phyloP scores from a whole-genome alignment of 1,140 invertebrate genomes.

The Ectropis grisescens region DNA sequence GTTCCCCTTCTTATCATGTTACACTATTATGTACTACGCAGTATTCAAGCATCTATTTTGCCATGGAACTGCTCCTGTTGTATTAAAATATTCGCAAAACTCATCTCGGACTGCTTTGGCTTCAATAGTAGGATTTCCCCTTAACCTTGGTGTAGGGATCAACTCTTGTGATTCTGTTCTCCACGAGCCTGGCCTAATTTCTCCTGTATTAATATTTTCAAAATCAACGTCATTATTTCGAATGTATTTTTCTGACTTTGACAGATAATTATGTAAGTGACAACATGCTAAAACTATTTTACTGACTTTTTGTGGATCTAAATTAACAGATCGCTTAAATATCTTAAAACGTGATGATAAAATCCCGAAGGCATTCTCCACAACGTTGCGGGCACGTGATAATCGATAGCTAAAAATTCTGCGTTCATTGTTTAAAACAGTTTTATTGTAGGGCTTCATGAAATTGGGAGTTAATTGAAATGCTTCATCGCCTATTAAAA shows the following conservation, averaged over 20 bases:
- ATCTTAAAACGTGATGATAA: slow-evolving; percentile 1
- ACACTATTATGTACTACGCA: slow-evolving; percentile 1
- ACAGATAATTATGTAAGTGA: slow-evolving; percentile 4
- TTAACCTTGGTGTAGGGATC: not conserved
- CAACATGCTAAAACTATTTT: slow-evolving; percentile 2
- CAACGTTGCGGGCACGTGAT: not conserved
- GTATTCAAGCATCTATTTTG: slow-evolving; percentile 2
- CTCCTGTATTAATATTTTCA: slow-evolving; percentile 3
- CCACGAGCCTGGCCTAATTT: too few species aligned
- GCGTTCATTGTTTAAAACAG: not conserved
- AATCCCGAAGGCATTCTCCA: too few species aligned
- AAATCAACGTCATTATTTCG: not conserved
- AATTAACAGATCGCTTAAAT: not conserved
- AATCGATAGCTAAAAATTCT: slow-evolving; percentile 1
- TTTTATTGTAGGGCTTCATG: slow-evolving; percentile 2
- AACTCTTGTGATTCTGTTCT: slow-evolving; percentile 4
- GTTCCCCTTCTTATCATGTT: too few species aligned
- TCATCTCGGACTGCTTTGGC: slow-evolving; percentile 1
- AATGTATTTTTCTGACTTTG: slow-evolving; percentile 3
- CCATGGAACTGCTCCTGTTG: slow-evolving; percentile 1
- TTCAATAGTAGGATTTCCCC: not conserved
- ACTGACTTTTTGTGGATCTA: not conserved
- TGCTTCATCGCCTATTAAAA: slow-evolving; percentile 12
- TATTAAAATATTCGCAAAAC: slow-evolving; percentile 5
- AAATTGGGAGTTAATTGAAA: slow-evolving; percentile 5